Evolutionary conservation across 2,888 invertebrate species (phyloP).

Genomic region (Ornithoptera alexandrae): DNA sequence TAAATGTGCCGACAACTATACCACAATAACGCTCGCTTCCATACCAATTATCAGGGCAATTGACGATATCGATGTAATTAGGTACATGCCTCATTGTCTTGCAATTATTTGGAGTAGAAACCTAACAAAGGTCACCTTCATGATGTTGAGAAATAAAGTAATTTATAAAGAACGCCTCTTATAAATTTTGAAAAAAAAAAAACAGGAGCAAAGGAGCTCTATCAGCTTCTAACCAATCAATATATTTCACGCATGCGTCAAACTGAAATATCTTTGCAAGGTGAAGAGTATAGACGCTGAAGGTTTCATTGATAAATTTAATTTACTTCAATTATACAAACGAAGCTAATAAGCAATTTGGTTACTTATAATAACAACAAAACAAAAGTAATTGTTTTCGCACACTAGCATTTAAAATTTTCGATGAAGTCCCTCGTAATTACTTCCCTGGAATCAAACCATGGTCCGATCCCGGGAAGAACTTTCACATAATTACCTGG

Average conservation of each 20-base stretch:
- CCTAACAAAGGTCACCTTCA: slow-evolving; percentile 35
- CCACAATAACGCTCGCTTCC: slow-evolving; percentile 20
- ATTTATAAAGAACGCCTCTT: slow-evolving; percentile 16
- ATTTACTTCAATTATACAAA: background rate
- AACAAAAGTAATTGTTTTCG: no score
- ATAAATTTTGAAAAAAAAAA: slow-evolving; percentile 32
- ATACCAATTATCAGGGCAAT: slow-evolving; percentile 36
- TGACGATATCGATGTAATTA: slow-evolving; percentile 27
- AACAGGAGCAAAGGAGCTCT: slow-evolving; percentile 45
- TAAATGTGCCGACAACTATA: slow-evolving; percentile 33
- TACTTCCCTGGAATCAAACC: no score
- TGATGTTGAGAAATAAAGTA: slow-evolving; percentile 22
- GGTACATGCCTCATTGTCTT: slow-evolving; percentile 37
- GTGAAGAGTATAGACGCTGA: slow-evolving; percentile 46
- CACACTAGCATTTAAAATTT: no score
- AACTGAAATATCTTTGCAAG: slow-evolving; percentile 32
- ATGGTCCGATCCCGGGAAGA: no score
- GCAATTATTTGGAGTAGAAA: slow-evolving; percentile 27
- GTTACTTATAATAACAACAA: background rate
- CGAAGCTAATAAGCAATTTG: background rate
- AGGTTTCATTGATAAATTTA: slow-evolving; percentile 34
- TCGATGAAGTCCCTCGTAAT: background rate
- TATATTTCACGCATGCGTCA: slow-evolving; percentile 76
- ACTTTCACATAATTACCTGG: no score
- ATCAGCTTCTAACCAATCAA: slow-evolving; percentile 67